Evolutionary conservation across 2,888 invertebrate species (phyloP), one percentile per base, ranked within the genome.

Genomic region (Dynastes hyllus): DNA sequence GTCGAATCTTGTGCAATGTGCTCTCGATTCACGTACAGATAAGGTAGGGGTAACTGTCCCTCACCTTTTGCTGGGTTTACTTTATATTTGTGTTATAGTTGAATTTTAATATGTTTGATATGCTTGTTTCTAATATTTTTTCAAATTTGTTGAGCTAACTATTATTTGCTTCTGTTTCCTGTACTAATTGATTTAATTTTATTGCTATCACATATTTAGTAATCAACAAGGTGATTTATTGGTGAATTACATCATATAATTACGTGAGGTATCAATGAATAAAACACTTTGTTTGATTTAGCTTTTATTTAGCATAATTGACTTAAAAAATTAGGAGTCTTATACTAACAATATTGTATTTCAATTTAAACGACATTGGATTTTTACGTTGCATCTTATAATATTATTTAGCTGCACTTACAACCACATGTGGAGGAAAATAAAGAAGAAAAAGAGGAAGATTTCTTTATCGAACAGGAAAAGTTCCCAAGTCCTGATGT

Each of bases 381-480:
- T 67, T 55, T 77, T 69, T 69, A 77, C 32, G 32, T 69, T 67
- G 37, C 22, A n/a, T 77, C 40, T 69, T 69, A 11, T 69, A 69
- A 58, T 32, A 66, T 63, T 29, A 73, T 73, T 40, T 89, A 96
- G 96, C 89, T 96, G 81, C 94, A 95, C 89, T 89, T 96, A 90
- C 95, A 95, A 66, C 91, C 92, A 22, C 89, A 91, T 22, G 88
- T 88, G 71, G 94, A 94, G 84, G 90, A 91, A 81, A 88, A 87
- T 61, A 91, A 90, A 51, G 90, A 90, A 84, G 94, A 94, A 85
- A 93, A 94, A 86, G 96, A 97, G 90, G 93, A 94, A 83, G 98
- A 98, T 90, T 98, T 98, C 91, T 98, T 98, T 90, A 94, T 94
- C 79, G 95, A 96, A 89, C 94, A 93, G 91, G 93, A 92, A 84